phyloP scores from a whole-genome alignment of 2,797 vertebrate species.

The Merluccius polli region DNA sequence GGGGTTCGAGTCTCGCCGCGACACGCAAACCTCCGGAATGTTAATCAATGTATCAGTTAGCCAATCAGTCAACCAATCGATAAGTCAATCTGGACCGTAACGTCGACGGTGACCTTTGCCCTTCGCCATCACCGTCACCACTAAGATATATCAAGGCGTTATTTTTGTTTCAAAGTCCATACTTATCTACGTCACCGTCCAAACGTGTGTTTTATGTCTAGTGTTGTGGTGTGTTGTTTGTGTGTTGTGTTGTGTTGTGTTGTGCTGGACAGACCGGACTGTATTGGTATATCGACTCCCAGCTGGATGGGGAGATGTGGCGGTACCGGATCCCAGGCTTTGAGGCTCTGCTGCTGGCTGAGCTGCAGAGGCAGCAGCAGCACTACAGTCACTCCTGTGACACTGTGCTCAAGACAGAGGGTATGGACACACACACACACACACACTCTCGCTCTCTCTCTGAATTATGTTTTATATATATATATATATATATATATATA shows the following conservation, averaged over 20 bases:
- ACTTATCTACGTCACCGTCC: not conserved
- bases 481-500: too few relatives aligned
- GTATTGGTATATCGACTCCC: too few relatives aligned
- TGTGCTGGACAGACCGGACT: too few relatives aligned
- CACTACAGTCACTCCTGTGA: slow-evolving; percentile 71
- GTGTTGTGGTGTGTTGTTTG: too few relatives aligned
- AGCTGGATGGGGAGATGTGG: slow-evolving; percentile 59
- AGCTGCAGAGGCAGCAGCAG: slow-evolving; percentile 72
- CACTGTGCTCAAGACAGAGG: slow-evolving; percentile 65
- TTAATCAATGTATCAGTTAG: too few relatives aligned
- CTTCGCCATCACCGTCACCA: not conserved
- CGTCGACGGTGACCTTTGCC: not conserved
- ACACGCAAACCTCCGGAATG: too few relatives aligned
- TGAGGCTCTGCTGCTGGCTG: slow-evolving; percentile 59
- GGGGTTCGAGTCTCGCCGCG: too few relatives aligned
- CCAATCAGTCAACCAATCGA: too few relatives aligned
- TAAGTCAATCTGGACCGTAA: not conserved
- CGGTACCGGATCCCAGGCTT: slow-evolving; percentile 61
- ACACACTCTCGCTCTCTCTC: not conserved
- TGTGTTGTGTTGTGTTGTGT: too few relatives aligned
- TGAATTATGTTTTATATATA: too few relatives aligned
- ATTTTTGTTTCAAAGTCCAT: not conserved
- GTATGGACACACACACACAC: slow-evolving; percentile 43
- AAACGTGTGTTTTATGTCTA: not conserved
- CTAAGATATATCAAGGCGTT: not conserved